Base-by-base conservation (phyloP, 2,797 vertebrate species). In the Petrocephalus schoutedeni region DNA sequence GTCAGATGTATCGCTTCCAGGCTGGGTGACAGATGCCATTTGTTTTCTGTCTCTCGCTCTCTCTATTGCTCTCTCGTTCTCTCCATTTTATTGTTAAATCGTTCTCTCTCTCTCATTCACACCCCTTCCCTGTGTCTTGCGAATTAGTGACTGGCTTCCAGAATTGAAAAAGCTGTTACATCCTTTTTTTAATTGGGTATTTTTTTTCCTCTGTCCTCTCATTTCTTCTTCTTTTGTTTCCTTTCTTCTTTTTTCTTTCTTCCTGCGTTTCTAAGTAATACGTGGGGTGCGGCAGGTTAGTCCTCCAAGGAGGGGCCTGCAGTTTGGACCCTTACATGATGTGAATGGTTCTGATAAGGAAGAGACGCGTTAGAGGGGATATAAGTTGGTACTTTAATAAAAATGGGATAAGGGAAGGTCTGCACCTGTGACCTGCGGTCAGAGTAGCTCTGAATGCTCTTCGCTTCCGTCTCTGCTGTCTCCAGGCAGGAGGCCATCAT, bases 401-500 rank as follows among this genome's bases (percentile, higher is more conserved):
- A 14, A 51, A 23, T 32, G 2, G 4, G 45, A 23, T 28, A 19
- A 54, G 51, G 51, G 1, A 23, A 84, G 80, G 16, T 4, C 0
- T 77, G 36, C 32, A 9, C 56, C 56, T 57, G 7, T 49, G 32
- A 77, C 41, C 74, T 4, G 12, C n/a, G 0, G 49, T 10, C 49
- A 6, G 45, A 53, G 14, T 51, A 82, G 32, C 87, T 87, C 19
- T 57, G n/a, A 85, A 5, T 80, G 54, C 9, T 80, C 57, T 53
- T 23, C 28, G 56, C 19, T 12, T 41, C 12, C 3, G 14, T n/a
- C 84, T 58, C 56, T 94, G 93, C 93, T 91, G 92, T 90, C 94
- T 95, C 71, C 95, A 99, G 98, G 94, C 97, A 99, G 93, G 98
- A 99, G 93, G 97, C 98, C 0, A 97, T 99, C 96, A 94, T 98